These are phyloP conservation scores for Liodrosophila aerea DNA, from an alignment of 2,888 invertebrate genomes.

Conservation along the genomic window DNA sequence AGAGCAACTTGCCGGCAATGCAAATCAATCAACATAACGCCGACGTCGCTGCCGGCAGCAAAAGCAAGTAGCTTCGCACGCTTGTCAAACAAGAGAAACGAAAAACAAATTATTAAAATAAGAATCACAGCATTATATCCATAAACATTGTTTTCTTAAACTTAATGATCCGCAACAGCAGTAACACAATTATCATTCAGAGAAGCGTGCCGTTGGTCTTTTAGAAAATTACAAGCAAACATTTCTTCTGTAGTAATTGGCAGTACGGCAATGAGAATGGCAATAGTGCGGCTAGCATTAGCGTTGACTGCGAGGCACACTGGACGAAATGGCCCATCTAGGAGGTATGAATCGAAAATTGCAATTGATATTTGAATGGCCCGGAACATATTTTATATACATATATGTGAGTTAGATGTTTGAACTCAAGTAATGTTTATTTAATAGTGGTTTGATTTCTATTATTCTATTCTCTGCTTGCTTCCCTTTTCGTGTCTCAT, in stretches of 20 bases:
- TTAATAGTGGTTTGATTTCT: no score
- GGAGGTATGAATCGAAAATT: no score
- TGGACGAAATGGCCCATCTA: no score
- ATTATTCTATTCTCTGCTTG: no score
- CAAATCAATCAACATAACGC: slow-evolving; percentile 60
- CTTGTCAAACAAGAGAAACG: slow-evolving; percentile 12
- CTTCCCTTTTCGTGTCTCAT: no score
- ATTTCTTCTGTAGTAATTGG: slow-evolving; percentile 72
- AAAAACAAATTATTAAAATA: neutral
- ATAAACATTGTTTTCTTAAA: slow-evolving; percentile 1
- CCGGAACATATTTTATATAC: no score
- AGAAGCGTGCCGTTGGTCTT: slow-evolving; percentile 24
- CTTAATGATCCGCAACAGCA: slow-evolving; percentile 12
- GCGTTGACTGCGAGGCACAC: slow-evolving; percentile 20
- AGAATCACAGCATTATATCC: slow-evolving; percentile 10
- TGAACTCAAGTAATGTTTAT: no score
- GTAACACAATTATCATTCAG: neutral
- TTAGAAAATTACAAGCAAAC: slow-evolving; percentile 60
- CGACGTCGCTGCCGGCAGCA: slow-evolving; percentile 11
- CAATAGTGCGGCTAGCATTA: slow-evolving; percentile 23
- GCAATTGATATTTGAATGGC: no score
- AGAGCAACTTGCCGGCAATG: slow-evolving; percentile 58
- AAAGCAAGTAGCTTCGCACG: slow-evolving; percentile 19
- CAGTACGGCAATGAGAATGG: slow-evolving; percentile 32
- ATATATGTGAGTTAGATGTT: no score